These are phyloP conservation scores for Girardia tigrina DNA, from an alignment of 2,888 invertebrate genomes.

Conservation along the genomic window DNA sequence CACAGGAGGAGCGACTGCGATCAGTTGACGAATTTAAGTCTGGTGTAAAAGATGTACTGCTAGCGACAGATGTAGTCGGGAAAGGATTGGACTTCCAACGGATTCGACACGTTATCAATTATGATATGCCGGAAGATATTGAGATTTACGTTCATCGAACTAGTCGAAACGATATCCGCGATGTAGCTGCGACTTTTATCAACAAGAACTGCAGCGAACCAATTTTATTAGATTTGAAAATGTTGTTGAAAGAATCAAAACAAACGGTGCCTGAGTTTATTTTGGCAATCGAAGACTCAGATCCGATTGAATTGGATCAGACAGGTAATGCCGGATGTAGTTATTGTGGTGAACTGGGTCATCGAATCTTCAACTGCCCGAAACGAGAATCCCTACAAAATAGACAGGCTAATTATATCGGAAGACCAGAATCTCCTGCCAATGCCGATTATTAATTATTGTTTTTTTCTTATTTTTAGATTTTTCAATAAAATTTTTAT, in stretches of 20 bases:
- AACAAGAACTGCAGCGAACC: conserved; percentile 71
- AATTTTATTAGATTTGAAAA: conserved; percentile 83
- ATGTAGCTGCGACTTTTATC: conserved; percentile 86
- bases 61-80: conserved; percentile 95
- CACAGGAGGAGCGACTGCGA: conserved; percentile 85
- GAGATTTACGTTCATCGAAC: conserved; percentile 79
- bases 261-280: conserved; percentile 85
- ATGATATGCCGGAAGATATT: conserved; percentile 98
- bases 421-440: conserved; percentile 13
- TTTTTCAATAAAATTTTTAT: too few species aligned
- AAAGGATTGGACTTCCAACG: conserved; percentile 95
- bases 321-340: conserved; percentile 62
- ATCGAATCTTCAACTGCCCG: conserved; percentile 95
- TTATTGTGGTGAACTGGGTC: conserved; percentile 94
- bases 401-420: conserved; percentile 61
- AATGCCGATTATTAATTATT: neutral
- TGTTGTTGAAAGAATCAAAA: conserved; percentile 78
- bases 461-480: too few species aligned
- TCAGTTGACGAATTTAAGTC: conserved; percentile 83
- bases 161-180: conserved; percentile 69
- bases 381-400: conserved; percentile 91
- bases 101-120: conserved; percentile 95
- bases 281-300: conserved; percentile 39
- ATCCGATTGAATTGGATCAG: neutral
- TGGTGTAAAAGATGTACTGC: conserved; percentile 83